Conservation (phyloP, 2,113 vertebrate species). For the Conger conger region DNA sequence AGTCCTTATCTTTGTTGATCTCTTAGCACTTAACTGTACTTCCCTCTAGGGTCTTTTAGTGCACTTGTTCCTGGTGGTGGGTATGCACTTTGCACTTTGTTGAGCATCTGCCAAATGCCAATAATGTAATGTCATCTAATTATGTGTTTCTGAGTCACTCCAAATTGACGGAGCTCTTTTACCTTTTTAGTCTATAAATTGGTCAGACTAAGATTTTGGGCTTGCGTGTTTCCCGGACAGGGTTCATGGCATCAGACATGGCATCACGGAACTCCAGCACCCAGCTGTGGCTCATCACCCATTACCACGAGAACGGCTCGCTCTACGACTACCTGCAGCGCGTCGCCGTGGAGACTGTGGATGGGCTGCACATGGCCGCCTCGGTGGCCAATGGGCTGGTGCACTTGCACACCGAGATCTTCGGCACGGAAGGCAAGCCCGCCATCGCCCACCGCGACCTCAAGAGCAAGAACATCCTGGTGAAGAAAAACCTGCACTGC, state of each 20-base stretch:
- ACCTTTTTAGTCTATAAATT: background rate
- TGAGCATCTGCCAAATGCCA: no score
- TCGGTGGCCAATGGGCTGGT: conserved; percentile 72
- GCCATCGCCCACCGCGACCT: conserved; percentile 77
- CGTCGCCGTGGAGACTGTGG: conserved; percentile 68
- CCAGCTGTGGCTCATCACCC: conserved; percentile 80
- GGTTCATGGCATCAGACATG: conserved; percentile 81
- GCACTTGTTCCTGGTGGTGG: no score
- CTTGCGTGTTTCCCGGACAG: conserved; percentile 44
- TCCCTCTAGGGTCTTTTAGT: no score
- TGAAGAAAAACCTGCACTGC: conserved; percentile 76
- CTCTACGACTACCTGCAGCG: conserved; percentile 79
- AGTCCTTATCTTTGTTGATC: no score
- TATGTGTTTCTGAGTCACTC: background rate
- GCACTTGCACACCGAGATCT: conserved; percentile 77
- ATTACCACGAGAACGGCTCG: conserved; percentile 77
- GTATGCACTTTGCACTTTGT: no score
- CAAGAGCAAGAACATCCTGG: conserved; percentile 79
- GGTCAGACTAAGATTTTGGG: background rate
- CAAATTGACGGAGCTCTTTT: background rate
- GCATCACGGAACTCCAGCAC: conserved; percentile 80
- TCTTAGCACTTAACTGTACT: no score
- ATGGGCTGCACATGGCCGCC: conserved; percentile 73
- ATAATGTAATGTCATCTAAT: background rate
- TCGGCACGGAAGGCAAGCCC: conserved; percentile 76